Percentiles rank a stretch among this genome's conserved stretches.
phyloP scores from a whole-genome alignment of 2,888 invertebrate species.

The Poecilus cupreus region DNA sequence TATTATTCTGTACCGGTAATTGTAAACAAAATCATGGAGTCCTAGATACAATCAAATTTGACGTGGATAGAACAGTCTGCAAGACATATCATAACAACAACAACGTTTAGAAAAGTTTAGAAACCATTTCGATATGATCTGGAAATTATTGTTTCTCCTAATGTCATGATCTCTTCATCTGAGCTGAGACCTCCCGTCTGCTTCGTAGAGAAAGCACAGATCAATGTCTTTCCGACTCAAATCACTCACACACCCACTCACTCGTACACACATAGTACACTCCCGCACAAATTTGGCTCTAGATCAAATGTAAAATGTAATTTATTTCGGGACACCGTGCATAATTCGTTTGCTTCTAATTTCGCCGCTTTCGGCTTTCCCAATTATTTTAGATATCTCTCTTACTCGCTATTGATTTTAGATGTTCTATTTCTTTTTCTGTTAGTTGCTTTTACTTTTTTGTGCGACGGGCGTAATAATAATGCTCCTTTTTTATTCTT shows the following conservation, averaged over 20 bases:
- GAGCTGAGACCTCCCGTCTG: constrained; percentile 18
- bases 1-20: no score
- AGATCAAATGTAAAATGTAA: neutral
- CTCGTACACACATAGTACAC: neutral
- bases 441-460: constrained; percentile 28
- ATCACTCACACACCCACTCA: constrained; percentile 13
- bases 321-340: constrained; percentile 10
- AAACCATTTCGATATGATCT: constrained; percentile 34
- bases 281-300: neutral
- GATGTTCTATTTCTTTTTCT: neutral
- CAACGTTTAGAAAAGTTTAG: neutral
- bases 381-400: neutral
- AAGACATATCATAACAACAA: constrained; percentile 1
- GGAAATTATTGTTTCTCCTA: constrained; percentile 13
- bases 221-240: neutral
- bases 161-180: constrained; percentile 47
- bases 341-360: neutral
- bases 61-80: neutral
- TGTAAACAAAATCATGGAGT: no score
- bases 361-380: constrained; percentile 7
- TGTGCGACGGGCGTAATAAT: neutral
- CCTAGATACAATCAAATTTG: constrained; percentile 27
- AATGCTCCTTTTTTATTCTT: neutral
- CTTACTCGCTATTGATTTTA: neutral
- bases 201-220: constrained; percentile 3